Conservation (phyloP, 2,888 invertebrate genomes). For the Epistrophe grossulariae region DNA sequence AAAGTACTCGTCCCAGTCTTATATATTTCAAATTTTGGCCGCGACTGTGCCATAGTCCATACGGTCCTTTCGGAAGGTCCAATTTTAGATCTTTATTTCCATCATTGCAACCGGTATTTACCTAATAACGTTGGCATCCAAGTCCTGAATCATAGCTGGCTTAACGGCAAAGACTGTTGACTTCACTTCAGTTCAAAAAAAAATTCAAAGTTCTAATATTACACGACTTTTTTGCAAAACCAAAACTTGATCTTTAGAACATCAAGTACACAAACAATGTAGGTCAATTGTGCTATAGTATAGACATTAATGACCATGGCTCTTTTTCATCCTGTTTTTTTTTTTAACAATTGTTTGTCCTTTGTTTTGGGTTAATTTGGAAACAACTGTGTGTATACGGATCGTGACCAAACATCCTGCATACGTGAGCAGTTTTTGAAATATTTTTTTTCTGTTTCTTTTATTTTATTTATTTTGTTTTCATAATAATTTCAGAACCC, state of each 20-base stretch:
- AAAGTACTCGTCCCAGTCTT: no score
- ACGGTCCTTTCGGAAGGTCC: no score
- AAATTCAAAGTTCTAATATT: no score
- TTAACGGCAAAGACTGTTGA: no score
- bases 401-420: constrained; percentile 77
- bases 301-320: constrained; percentile 18
- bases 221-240: background rate
- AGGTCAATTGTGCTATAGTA: constrained; percentile 33
- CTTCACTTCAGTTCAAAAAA: no score
- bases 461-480: constrained; percentile 1
- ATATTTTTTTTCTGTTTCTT: constrained; percentile 58
- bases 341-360: constrained; percentile 26
- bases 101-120: no score
- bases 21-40: no score
- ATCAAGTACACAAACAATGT: constrained; percentile 2
- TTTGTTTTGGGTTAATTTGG: constrained; percentile 76
- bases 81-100: no score
- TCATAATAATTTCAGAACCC: constrained; percentile 25
- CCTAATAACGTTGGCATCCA: no score
- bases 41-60: no score
- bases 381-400: constrained; percentile 74
- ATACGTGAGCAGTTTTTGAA: constrained; percentile 65
- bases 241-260: background rate
- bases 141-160: no score
- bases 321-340: background rate